These are phyloP conservation scores for Ia io DNA, from an alignment of 2,113 vertebrate genomes.

Conservation along the genomic window DNA sequence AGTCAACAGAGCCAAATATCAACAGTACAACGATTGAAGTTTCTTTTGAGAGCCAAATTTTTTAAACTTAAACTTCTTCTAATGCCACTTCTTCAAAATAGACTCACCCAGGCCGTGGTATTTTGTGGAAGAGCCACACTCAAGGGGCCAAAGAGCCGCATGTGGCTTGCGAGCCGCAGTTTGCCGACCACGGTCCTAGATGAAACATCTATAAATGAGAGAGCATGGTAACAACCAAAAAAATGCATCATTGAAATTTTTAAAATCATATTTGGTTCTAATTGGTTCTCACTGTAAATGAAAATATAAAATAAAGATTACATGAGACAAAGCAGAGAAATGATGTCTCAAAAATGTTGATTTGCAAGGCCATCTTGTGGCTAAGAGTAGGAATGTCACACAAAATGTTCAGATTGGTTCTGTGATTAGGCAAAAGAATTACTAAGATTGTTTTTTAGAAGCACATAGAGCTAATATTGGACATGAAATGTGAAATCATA, in stretches of 20 bases:
- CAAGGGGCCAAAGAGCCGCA: no score
- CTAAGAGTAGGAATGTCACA: conserved; percentile 12
- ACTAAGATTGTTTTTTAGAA: not conserved
- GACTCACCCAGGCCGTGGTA: no score
- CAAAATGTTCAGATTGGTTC: not conserved
- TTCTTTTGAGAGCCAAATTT: no score
- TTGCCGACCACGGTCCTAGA: not conserved
- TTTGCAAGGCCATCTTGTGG: conserved; percentile 71
- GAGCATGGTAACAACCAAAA: not conserved
- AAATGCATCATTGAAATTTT: not conserved
- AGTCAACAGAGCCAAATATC: no score
- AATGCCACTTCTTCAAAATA: no score
- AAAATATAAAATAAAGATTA: not conserved
- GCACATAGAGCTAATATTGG: not conserved
- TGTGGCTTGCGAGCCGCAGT: no score
- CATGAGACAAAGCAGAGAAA: not conserved
- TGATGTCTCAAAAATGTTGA: conserved; percentile 30
- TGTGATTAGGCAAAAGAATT: not conserved
- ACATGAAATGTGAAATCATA: not conserved
- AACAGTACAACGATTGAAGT: no score
- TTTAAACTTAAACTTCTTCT: no score
- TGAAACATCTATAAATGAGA: not conserved
- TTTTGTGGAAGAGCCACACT: no score
- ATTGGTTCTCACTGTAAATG: not conserved
- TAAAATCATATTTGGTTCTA: not conserved